Percentiles rank a stretch among this genome's conserved stretches.
These are phyloP conservation scores for Magallana gigas DNA, from an alignment of 1,140 invertebrate species.

Conservation along the genomic window DNA sequence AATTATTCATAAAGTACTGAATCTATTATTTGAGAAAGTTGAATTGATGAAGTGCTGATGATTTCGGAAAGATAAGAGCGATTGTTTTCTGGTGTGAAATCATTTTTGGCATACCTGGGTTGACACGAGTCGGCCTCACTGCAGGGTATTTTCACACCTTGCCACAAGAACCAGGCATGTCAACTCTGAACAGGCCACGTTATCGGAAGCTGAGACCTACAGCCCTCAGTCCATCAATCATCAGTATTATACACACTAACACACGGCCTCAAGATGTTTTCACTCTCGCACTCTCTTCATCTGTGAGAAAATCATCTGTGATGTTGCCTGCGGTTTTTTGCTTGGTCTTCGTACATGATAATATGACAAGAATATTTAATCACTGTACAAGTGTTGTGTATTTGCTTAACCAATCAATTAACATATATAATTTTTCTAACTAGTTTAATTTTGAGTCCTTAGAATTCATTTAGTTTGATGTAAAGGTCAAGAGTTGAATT, in stretches of 20 bases:
- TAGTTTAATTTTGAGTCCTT: background rate
- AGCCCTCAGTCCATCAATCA: constrained; percentile 34
- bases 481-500: too few relatives aligned
- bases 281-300: background rate
- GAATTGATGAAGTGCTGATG: constrained; percentile 27
- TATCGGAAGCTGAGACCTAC: constrained; percentile 18
- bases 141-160: constrained; percentile 19
- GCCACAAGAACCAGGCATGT: background rate
- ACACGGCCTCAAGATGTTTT: background rate
- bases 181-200: background rate
- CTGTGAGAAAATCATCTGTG: background rate
- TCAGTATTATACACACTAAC: background rate
- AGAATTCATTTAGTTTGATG: background rate
- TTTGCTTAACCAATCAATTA: constrained; percentile 22
- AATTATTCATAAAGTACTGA: constrained; percentile 38
- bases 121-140: constrained; percentile 1
- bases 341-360: background rate
- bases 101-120: background rate
- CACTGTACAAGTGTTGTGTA: background rate
- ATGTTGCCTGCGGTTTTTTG: background rate
- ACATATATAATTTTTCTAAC: constrained; percentile 22
- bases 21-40: constrained; percentile 26
- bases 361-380: constrained; percentile 19
- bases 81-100: constrained; percentile 31
- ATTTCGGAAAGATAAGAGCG: constrained; percentile 15